Percentiles rank a stretch among this genome's conserved stretches.
Evolutionary conservation across 2,113 vertebrate genomes (phyloP).

Genomic region (Zootoca vivipara): DNA sequence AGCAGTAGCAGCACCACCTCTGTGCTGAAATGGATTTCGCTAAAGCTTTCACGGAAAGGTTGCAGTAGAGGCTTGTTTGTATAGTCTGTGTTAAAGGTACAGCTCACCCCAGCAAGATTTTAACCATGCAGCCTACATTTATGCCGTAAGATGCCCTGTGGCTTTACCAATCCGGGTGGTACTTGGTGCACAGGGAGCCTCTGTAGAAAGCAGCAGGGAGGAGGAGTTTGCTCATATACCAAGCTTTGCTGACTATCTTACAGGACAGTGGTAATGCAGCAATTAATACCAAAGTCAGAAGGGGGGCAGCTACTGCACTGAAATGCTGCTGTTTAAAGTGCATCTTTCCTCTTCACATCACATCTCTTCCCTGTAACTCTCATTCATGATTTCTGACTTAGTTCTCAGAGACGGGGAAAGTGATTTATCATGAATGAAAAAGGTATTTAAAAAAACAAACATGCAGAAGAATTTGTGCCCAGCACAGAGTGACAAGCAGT

Average conservation of each 20-base stretch:
- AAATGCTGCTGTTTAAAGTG: conserved; percentile 16
- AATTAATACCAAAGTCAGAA: conserved; percentile 52
- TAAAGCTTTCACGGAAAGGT: conserved; percentile 13
- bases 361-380: conserved; percentile 8
- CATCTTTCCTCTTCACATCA: conserved; percentile 1
- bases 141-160: not conserved
- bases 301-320: conserved; percentile 40
- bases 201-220: conserved; percentile 44
- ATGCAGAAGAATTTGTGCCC: not conserved
- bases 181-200: conserved; percentile 12
- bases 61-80: not conserved
- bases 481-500: not conserved
- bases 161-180: not conserved
- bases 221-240: conserved; percentile 42
- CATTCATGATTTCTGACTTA: conserved; percentile 21
- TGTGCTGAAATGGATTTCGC: conserved; percentile 19
- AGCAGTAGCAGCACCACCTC: conserved; percentile 12
- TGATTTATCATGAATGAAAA: conserved; percentile 6
- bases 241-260: conserved; percentile 45
- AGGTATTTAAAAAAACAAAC: not conserved
- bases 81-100: not conserved
- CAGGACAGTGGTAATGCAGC: conserved; percentile 63
- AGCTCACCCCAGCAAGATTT: not conserved
- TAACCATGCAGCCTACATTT: not conserved
- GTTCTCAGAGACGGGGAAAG: not conserved